Percentiles rank a stretch among this genome's conserved stretches.
Evolutionary conservation across 2,797 vertebrate species (phyloP).

Genomic region (Acrocephalus scirpaceus): DNA sequence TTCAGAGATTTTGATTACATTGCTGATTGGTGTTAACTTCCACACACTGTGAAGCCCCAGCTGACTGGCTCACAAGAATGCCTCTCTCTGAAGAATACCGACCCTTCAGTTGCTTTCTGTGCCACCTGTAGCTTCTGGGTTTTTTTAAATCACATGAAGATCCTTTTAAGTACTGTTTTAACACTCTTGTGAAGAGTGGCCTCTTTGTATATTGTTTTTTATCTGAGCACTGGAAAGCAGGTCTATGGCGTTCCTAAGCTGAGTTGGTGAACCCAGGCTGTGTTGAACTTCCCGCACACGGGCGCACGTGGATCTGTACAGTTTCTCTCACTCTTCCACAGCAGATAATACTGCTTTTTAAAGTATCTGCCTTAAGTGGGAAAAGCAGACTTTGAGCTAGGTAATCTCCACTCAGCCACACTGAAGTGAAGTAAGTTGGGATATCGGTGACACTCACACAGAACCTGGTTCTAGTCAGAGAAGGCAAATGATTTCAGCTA

Average conservation of each 20-base stretch:
- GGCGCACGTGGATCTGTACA: slow-evolving; percentile 66
- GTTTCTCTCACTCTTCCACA: slow-evolving; percentile 64
- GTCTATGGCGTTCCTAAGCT: slow-evolving; percentile 68
- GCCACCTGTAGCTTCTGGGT: slow-evolving; percentile 82
- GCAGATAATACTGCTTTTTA: slow-evolving; percentile 35
- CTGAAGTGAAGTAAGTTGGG: slow-evolving; percentile 40
- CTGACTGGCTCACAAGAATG: slow-evolving; percentile 76
- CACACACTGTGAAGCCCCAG: slow-evolving; percentile 82
- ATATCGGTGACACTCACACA: slow-evolving; percentile 22
- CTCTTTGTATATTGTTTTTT: slow-evolving; percentile 72
- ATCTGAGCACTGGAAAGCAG: slow-evolving; percentile 90
- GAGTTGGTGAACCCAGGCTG: slow-evolving; percentile 57
- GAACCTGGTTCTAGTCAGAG: slow-evolving; percentile 59
- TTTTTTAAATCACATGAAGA: slow-evolving; percentile 83
- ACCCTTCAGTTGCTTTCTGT: slow-evolving; percentile 78
- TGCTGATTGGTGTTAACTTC: slow-evolving; percentile 97
- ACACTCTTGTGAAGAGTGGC: slow-evolving; percentile 71
- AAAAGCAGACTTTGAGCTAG: slow-evolving; percentile 59
- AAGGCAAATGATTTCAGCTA: slow-evolving; percentile 72
- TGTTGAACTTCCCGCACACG: slow-evolving; percentile 31
- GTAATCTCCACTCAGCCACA: slow-evolving; percentile 50
- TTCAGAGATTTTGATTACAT: slow-evolving; percentile 99
- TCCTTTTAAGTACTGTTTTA: slow-evolving; percentile 76
- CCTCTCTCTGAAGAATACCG: slow-evolving; percentile 61
- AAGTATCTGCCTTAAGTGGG: slow-evolving; percentile 63